A percentile compares a stretch with the other conserved stretches of the same genome.
Evolutionary conservation across 2,113 vertebrate species (phyloP).

Genomic region (Odocoileus virginianus): DNA sequence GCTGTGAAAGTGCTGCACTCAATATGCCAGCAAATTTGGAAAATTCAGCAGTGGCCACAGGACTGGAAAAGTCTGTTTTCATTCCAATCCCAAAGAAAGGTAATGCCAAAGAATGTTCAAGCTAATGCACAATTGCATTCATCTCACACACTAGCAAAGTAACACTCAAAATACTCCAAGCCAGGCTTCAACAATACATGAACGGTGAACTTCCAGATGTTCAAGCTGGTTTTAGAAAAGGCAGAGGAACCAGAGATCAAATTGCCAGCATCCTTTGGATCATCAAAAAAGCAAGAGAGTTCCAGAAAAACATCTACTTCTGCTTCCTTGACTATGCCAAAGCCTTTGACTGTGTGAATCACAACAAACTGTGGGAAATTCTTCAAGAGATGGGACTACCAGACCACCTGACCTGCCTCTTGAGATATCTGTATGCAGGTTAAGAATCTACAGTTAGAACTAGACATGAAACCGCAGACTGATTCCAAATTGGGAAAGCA

Average conservation of each 20-base stretch:
- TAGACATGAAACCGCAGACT: accelerated
- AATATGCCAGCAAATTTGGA: background rate
- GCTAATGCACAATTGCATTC: background rate
- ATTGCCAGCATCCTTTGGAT: background rate
- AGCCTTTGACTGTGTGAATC: background rate
- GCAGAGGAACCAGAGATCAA: background rate
- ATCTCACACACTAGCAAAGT: background rate
- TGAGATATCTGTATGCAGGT: background rate
- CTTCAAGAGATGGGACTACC: background rate
- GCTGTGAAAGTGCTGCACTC: background rate
- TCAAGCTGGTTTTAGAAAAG: background rate
- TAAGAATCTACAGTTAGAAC: background rate
- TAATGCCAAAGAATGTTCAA: background rate
- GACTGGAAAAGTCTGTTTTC: background rate
- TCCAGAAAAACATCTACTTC: background rate
- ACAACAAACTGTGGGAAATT: background rate
- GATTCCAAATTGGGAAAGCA: background rate
- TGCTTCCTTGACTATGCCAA: background rate
- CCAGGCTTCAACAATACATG: background rate
- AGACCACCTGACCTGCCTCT: background rate
- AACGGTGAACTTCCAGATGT: background rate
- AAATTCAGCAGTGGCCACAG: background rate
- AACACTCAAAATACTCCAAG: background rate
- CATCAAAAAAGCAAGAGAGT: background rate
- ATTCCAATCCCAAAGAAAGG: background rate